A percentile compares a stretch with the other conserved stretches of the same genome.
Conservation (phyloP, 2,888 invertebrate genomes). For the Yponomeuta cagnagella region DNA sequence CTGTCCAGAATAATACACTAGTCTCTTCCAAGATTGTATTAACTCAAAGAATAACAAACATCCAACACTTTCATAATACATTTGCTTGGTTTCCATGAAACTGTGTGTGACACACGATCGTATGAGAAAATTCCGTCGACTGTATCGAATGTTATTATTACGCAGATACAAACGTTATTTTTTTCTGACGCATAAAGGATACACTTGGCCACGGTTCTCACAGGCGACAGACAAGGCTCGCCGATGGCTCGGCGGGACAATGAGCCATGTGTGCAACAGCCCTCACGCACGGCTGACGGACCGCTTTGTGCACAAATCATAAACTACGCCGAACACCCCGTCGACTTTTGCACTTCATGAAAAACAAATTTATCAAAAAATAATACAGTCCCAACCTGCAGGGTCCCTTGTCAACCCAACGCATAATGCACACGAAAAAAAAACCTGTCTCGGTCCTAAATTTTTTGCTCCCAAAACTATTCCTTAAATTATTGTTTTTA, state of each 20-base stretch:
- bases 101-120: neutral
- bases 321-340: constrained; percentile 49
- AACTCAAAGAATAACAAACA: neutral
- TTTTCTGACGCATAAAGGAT: neutral
- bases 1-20: neutral
- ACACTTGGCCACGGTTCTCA: constrained; percentile 16
- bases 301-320: constrained; percentile 52
- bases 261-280: constrained; percentile 67
- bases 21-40: neutral
- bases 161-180: neutral
- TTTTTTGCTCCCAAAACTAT: constrained; percentile 40
- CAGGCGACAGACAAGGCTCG: constrained; percentile 32
- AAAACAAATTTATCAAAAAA: constrained; percentile 65
- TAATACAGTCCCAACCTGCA: constrained; percentile 62
- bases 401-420: constrained; percentile 30
- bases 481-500: constrained; percentile 66
- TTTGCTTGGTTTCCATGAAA: neutral
- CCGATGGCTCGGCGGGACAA: constrained; percentile 48
- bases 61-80: neutral
- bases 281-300: constrained; percentile 55
- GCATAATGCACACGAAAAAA: constrained; percentile 37
- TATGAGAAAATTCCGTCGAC: neutral
- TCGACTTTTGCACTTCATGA: constrained; percentile 74
- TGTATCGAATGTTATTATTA: neutral
- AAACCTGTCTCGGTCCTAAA: constrained; percentile 25